These are phyloP conservation scores for Parasteatoda tepidariorum DNA, from an alignment of 1,140 invertebrate species.

Conservation along the genomic window DNA sequence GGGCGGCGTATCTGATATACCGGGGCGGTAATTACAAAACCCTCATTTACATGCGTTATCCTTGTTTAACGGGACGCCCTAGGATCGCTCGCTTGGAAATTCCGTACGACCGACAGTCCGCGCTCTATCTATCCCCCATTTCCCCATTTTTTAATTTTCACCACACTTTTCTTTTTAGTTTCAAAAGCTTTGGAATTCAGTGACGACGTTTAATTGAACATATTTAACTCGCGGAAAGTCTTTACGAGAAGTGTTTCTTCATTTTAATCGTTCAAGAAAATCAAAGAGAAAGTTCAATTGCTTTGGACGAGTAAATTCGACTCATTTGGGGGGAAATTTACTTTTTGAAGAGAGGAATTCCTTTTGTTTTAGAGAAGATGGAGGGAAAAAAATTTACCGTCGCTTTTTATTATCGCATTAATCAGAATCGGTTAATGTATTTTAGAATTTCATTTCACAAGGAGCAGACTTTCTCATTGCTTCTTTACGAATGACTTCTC, in stretches of 20 bases:
- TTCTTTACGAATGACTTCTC: too few relatives aligned
- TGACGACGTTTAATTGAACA: conserved; percentile 48
- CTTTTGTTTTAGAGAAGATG: too few relatives aligned
- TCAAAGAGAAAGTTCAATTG: conserved; percentile 9
- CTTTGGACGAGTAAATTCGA: conserved; percentile 21
- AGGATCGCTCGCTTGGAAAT: conserved; percentile 53
- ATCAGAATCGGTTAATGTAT: too few relatives aligned
- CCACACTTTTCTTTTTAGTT: background rate
- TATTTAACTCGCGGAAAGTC: conserved; percentile 13
- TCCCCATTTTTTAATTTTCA: conserved; percentile 26
- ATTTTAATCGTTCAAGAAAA: conserved; percentile 18
- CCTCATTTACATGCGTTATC: conserved; percentile 42
- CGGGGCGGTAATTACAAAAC: conserved; percentile 54
- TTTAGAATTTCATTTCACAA: too few relatives aligned
- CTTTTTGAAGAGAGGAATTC: too few relatives aligned
- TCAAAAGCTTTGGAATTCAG: background rate
- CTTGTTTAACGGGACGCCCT: conserved; percentile 23
- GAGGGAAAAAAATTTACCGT: too few relatives aligned
- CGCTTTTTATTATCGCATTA: too few relatives aligned
- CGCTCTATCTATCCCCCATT: background rate
- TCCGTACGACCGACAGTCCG: conserved; percentile 8
- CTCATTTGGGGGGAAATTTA: too few relatives aligned
- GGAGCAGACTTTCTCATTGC: too few relatives aligned
- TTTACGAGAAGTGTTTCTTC: conserved; percentile 28
- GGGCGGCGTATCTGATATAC: conserved; percentile 54